Evolutionary conservation across 2,888 invertebrate genomes (phyloP), one percentile per base, ranked within the genome.

Genomic region (Pseudolycoriella hygida): DNA sequence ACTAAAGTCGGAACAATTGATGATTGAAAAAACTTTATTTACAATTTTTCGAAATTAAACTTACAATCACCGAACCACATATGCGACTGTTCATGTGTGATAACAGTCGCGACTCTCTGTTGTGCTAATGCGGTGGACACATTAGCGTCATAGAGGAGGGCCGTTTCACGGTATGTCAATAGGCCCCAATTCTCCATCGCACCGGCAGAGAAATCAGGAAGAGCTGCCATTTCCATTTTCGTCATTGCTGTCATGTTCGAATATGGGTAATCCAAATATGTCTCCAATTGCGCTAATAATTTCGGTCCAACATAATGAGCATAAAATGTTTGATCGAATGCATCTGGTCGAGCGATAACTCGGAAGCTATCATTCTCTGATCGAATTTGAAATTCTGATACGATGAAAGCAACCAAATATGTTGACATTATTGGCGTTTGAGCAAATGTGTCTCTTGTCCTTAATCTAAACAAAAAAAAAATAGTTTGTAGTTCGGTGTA

Each of bases 171-270:
- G 66, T 80, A 85, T 0, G 83, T 84, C 54, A 87, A 17, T 11
- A 43, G 25, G 10, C 37, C 90, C 88, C 89, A 90, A 59, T 92
- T 90, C 59, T 89, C 88, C 89, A 90, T 89, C 44, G 89, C 89
- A 39, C 84, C 85, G 50, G 82, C 78, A 41, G 73, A 72, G 59
- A 89, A 88, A 58, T 89, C 85, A 0, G 86, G 80, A 48, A 92
- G 72, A 2, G 86, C 88, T n/a, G 87, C 76, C 56, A 88, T 76
- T 56, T 89, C 83, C 61, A 88, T 71, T 59, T 88, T 88, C 4
- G 76, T 67, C 47, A 81, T 66, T 1, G 69, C 71, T 48, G 75
- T 55, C 4, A 66, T 61, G 0, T 57, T 55, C 47, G 70, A 71
- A 53, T 74, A 76, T 8, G 67, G 54, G n/a, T 72, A 56, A 1